Percentiles rank a stretch among this genome's conserved stretches.
phyloP scores from a whole-genome alignment of 2,113 vertebrate genomes.

The Rhinopomastus cyanomelas region DNA sequence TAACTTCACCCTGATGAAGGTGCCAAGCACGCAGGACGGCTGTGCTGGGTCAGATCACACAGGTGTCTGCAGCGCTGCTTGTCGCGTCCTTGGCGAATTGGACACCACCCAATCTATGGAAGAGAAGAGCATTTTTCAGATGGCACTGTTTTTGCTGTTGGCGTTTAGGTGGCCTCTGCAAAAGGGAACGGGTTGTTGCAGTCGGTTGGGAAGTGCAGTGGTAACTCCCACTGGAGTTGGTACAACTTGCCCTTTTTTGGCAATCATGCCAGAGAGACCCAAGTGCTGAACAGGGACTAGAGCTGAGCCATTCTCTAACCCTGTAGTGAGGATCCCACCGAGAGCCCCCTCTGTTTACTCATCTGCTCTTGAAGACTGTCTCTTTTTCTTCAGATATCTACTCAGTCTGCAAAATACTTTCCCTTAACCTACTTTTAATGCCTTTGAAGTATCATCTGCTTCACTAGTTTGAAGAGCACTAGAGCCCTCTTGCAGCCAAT shows the following conservation, averaged over 20 bases:
- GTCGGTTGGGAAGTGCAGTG: neutral
- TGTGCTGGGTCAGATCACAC: neutral
- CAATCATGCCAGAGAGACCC: neutral
- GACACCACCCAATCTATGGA: neutral
- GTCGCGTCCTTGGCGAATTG: neutral
- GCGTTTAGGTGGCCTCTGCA: neutral
- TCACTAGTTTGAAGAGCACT: slow-evolving; percentile 12
- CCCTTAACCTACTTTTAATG: slow-evolving; percentile 28
- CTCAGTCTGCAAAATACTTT: neutral
- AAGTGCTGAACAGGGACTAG: neutral
- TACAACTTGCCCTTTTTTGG: slow-evolving; percentile 7
- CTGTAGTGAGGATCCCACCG: neutral
- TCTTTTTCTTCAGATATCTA: neutral
- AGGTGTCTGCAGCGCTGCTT: neutral
- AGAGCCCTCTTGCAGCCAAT: neutral
- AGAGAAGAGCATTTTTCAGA: neutral
- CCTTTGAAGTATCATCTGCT: slow-evolving; percentile 41
- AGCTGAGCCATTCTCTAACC: neutral
- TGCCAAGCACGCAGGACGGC: neutral
- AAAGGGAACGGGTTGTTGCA: neutral
- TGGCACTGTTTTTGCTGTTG: neutral
- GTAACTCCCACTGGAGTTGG: neutral
- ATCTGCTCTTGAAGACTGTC: neutral
- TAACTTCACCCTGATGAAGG: neutral
- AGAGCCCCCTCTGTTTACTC: neutral